These are phyloP conservation scores for Caenorhabditis sp. DNA, from an alignment of 2,888 invertebrate species.

Conservation along the genomic window DNA sequence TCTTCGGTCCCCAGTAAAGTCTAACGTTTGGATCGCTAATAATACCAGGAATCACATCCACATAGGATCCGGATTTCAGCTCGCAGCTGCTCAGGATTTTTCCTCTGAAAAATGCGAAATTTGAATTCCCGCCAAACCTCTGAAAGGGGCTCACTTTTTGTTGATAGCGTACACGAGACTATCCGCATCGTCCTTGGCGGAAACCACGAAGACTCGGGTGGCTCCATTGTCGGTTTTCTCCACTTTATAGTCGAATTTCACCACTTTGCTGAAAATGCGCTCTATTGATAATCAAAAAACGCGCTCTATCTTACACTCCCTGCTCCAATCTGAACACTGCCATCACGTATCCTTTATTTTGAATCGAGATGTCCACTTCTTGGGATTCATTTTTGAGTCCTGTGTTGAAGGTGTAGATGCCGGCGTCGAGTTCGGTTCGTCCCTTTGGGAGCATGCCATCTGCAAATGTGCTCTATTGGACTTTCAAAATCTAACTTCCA, in stretches of 20 bases:
- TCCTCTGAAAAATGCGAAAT: conserved; percentile 40
- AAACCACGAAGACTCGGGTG: conserved; percentile 75
- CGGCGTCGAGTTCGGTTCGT: conserved; percentile 66
- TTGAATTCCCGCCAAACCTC: background rate
- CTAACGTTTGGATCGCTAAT: conserved; percentile 73
- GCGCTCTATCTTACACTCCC: conserved; percentile 46
- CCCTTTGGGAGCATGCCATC: conserved; percentile 64
- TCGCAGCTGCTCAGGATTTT: conserved; percentile 60
- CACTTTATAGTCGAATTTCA: conserved; percentile 69
- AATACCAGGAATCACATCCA: conserved; percentile 77
- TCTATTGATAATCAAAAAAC: background rate
- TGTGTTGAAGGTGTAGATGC: conserved; percentile 64
- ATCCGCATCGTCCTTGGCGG: conserved; percentile 62
- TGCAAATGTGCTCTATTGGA: background rate
- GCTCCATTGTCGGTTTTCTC: conserved; percentile 79
- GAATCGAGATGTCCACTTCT: conserved; percentile 60
- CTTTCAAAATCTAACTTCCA: background rate
- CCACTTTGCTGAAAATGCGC: conserved; percentile 49
- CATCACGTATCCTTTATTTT: conserved; percentile 74
- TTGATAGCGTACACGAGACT: conserved; percentile 68
- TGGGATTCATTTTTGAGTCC: conserved; percentile 56
- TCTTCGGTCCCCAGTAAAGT: conserved; percentile 72
- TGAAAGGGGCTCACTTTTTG: conserved; percentile 35
- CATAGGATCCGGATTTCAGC: conserved; percentile 65
- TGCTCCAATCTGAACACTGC: conserved; percentile 68